Evolutionary conservation across 2,113 vertebrate species (phyloP), one percentile per base, ranked within the genome.

Genomic region (Motacilla alba): DNA sequence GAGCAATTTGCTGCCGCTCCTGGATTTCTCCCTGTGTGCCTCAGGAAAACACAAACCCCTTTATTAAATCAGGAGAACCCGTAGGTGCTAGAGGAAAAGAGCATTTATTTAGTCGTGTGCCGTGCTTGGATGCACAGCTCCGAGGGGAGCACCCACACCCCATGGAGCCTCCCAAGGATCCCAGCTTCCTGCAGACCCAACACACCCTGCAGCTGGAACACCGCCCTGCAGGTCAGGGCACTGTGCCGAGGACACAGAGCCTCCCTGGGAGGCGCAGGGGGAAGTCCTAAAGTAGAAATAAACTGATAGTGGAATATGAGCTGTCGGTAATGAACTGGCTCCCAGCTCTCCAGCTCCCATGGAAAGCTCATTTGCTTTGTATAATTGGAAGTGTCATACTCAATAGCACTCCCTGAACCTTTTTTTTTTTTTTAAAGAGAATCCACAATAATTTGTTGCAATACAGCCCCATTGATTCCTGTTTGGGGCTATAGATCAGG

Each of bases 361-460:
- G 80, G 62, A 59, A 94, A 91, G 70, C 14, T 93, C 66, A 87
- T 96, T 89, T 93, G 75, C 33, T 67, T 60, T 67, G 2, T 72
- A 14, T 83, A 95, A 96, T 94, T 89, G 70, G 49, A 89, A 83
- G 68, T 96, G 95, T 86, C 96, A 95, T 95, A 89, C 92, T 93
- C 94, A 93, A 86, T 94, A 83, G 70, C 79, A 78, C 87, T 80
- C 90, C 55, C 87, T 46, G 56, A 75, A 94, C 83, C 20, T 87
- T 91, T 88, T 41, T 50, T 55, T 52, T 11, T 35, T 87, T 90
- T 78, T 27, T 10, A 14, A 37, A 68, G 56, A 69, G 31, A 87
- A 85, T 81, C 90, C 86, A 76, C 82, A 78, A 91, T 86, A 83
- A 96, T 96, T 93, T 94, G 74, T 67, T 60, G 91, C 22, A 95